Conservation (phyloP, 2,797 vertebrate genomes). For the Aphelocoma californica region DNA sequence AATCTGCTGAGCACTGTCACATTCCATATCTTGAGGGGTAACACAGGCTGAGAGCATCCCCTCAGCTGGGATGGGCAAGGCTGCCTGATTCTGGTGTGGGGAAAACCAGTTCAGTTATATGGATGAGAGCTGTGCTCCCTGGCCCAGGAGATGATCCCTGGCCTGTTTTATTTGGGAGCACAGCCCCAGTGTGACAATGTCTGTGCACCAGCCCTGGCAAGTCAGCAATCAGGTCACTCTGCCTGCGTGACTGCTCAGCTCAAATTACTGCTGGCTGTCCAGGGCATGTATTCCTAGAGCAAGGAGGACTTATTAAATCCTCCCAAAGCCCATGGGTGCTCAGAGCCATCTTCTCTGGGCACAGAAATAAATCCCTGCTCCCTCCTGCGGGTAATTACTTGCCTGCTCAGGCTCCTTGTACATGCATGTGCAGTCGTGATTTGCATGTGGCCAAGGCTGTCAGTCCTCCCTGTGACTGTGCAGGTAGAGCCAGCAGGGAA, state of each 20-base stretch:
- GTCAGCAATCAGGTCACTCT: background rate
- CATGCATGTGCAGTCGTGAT: background rate
- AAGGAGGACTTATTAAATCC: slow-evolving; percentile 20
- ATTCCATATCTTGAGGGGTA: background rate
- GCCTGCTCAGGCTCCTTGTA: background rate
- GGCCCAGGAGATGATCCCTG: background rate
- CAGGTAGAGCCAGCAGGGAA: background rate
- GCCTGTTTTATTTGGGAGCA: background rate
- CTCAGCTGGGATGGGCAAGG: background rate
- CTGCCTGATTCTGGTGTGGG: background rate
- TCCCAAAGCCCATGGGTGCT: background rate
- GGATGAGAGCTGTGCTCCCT: background rate
- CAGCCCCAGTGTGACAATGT: background rate
- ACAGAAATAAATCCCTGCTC: background rate
- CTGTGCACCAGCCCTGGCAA: background rate
- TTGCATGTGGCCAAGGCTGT: background rate
- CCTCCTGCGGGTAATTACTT: background rate
- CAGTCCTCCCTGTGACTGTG: background rate
- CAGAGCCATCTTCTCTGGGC: background rate
- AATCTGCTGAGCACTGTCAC: background rate
- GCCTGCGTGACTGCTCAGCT: background rate
- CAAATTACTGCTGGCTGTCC: background rate
- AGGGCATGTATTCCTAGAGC: background rate
- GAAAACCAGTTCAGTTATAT: background rate
- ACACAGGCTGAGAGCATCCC: background rate